These are phyloP conservation scores for Pseudococcus longispinus DNA, from an alignment of 2,888 invertebrate genomes.

Conservation along the genomic window DNA sequence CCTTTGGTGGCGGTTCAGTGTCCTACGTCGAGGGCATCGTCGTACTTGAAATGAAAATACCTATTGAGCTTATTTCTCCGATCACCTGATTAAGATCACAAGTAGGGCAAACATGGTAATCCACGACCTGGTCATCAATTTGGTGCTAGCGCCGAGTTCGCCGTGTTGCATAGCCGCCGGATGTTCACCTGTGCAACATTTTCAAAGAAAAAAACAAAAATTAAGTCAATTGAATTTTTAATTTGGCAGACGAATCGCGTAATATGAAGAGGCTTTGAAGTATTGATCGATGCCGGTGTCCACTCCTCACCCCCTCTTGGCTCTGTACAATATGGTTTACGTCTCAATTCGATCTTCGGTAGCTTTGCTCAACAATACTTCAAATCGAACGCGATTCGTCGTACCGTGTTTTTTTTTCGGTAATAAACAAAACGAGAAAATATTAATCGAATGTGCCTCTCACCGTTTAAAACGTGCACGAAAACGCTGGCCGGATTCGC, in stretches of 20 bases:
- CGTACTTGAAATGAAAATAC: neutral
- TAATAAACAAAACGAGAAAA: neutral
- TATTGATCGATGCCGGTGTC: neutral
- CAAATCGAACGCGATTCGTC: neutral
- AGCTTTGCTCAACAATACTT: neutral
- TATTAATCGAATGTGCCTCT: slow-evolving; percentile 53
- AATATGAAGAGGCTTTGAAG: neutral
- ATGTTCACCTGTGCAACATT: slow-evolving; percentile 71
- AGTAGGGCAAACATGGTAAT: slow-evolving; percentile 55
- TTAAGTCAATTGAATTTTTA: neutral
- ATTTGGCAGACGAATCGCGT: neutral
- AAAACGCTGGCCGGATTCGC: slow-evolving; percentile 66
- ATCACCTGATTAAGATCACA: slow-evolving; percentile 51
- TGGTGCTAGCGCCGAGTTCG: slow-evolving; percentile 59
- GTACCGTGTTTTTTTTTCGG: neutral
- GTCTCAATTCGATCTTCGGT: neutral
- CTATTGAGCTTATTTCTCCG: neutral
- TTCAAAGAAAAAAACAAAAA: neutral
- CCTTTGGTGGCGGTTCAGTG: neutral
- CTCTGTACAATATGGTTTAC: neutral
- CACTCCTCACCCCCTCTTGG: slow-evolving; percentile 26
- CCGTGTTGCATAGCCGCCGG: slow-evolving; percentile 79
- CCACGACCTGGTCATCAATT: slow-evolving; percentile 59
- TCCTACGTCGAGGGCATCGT: slow-evolving; percentile 23
- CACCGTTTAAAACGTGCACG: slow-evolving; percentile 66